Conservation (phyloP, 2,888 invertebrate species). For the Pteria penguin region DNA sequence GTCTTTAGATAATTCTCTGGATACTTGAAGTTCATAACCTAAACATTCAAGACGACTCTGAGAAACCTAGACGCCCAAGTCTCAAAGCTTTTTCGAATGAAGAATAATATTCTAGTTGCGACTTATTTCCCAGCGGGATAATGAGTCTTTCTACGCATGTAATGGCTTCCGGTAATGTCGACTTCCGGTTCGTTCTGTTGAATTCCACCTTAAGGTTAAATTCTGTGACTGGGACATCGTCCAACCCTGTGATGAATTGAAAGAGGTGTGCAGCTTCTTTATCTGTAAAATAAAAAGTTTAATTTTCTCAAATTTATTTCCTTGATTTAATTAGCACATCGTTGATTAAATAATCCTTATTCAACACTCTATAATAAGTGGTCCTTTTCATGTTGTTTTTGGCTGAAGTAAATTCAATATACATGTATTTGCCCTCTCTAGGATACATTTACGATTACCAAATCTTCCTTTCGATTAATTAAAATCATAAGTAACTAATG, state of each 20-base stretch:
- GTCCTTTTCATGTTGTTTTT: too few species aligned
- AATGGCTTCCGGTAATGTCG: conserved; percentile 51
- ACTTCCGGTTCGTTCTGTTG: conserved; percentile 42
- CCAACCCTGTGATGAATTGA: conserved; percentile 56
- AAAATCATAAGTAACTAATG: too few species aligned
- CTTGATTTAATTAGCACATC: too few species aligned
- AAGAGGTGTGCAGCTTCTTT: conserved; percentile 53
- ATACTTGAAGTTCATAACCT: background rate
- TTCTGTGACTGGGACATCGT: conserved; percentile 49
- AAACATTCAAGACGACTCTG: too few species aligned
- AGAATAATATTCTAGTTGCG: conserved; percentile 50
- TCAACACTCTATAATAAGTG: too few species aligned
- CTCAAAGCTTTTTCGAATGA: conserved; percentile 54
- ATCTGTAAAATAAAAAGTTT: conserved; percentile 36
- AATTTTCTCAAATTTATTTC: too few species aligned
- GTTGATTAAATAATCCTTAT: too few species aligned
- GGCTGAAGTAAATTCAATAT: too few species aligned
- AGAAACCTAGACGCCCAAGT: conserved; percentile 51
- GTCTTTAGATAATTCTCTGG: too few species aligned
- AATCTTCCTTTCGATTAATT: too few species aligned
- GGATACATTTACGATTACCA: too few species aligned
- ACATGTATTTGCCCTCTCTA: too few species aligned
- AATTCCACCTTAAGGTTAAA: conserved; percentile 53
- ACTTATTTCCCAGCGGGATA: conserved; percentile 55
- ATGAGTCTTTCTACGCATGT: conserved; percentile 52